A percentile compares a stretch with the other conserved stretches of the same genome.
These are phyloP conservation scores for Alectoris magna DNA, from an alignment of 2,797 vertebrate genomes.

Conservation along the genomic window DNA sequence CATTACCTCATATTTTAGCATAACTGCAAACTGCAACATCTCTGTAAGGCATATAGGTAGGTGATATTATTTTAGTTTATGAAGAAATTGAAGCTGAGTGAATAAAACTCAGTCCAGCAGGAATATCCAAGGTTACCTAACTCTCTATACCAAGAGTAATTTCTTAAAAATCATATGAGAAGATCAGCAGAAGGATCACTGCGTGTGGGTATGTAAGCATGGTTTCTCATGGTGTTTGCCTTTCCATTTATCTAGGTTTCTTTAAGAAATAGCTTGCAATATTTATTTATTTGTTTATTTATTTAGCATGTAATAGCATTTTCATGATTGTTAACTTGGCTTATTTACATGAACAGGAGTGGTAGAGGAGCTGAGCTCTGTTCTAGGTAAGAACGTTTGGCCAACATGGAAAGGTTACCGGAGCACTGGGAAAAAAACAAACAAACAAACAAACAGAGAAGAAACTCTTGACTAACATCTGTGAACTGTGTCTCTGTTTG, in stretches of 20 bases:
- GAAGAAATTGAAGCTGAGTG: neutral
- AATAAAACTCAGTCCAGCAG: neutral
- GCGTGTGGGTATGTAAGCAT: neutral
- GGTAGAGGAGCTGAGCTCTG: neutral
- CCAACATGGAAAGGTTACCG: neutral
- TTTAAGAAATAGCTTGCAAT: neutral
- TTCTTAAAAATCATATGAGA: neutral
- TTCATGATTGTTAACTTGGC: neutral
- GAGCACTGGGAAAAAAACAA: neutral
- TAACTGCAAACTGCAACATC: neutral
- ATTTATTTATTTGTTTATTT: neutral
- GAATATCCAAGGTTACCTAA: neutral
- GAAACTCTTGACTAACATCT: neutral
- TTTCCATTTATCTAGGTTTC: neutral
- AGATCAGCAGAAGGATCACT: neutral
- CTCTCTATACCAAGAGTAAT: neutral
- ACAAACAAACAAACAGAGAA: neutral
- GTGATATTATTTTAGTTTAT: neutral
- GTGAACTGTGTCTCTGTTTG: neutral
- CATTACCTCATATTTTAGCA: neutral
- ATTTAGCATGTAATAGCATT: neutral
- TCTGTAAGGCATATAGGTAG: neutral
- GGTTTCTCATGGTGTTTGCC: neutral
- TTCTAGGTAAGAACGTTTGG: neutral
- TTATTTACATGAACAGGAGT: neutral